Base-by-base conservation (phyloP, 2,888 invertebrate species). In the Cacoxenus indagator region DNA sequence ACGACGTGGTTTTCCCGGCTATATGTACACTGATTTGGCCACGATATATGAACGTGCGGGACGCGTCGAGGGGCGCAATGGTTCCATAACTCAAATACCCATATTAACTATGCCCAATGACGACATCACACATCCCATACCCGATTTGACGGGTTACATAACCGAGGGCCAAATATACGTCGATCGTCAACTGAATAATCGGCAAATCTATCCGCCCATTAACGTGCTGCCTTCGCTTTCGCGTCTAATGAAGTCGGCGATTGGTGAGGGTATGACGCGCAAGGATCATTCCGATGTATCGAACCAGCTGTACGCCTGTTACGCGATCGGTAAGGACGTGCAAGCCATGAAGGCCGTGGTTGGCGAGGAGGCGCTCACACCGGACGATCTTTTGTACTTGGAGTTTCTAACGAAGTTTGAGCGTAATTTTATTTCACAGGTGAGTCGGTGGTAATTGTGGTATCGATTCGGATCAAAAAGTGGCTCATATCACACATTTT, bases 21-120 rank as follows among this genome's bases (percentile, higher is more conserved):
- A 99, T 93, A 99, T 99, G 99, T 99, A 99, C 97, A 99, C 99
- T 68, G 98, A 99, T 94, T 93, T 99, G 92, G 98, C 99, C 72
- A 98, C 98, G 8, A 99, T 99, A 89, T 99, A 99, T 90, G 99
- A 99, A 90, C 92, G 98, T 80, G 99, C 99, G 77, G 99, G 99
- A 37, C 95, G 99, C 87, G 98, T 99, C 24, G 98, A 99, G 87
- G 99, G 99, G 65, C 92, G 99, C 82, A 97, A 96, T 88, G 98
- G 98, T 17, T 98, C 98, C 75, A 99, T 99, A 89, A 99, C 99
- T 0, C 99, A 99, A 90, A 99, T 99, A 89, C 99, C 99, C 78
- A 99, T 99, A 89, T 90, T 99, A 72, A 98, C 98, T 89, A 99
- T 99, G 99, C 99, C 99, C 76, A 99, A 99, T 91, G 99, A 99